Percentiles rank a stretch among this genome's conserved stretches.
phyloP scores from a whole-genome alignment of 2,113 vertebrate genomes.

The Podarcis cretensis region DNA sequence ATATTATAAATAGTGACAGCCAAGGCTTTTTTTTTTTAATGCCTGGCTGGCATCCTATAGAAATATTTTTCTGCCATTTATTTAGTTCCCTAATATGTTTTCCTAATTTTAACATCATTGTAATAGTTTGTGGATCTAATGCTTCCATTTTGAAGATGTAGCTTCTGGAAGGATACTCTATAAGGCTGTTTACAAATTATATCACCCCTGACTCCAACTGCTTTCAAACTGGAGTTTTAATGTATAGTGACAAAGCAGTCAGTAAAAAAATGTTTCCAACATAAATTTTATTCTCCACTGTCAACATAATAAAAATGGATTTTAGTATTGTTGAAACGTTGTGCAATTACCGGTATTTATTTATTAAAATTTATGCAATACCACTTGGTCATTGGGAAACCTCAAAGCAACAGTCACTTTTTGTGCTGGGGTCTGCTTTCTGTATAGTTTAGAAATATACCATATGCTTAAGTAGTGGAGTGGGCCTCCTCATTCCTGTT shows the following conservation, averaged over 20 bases:
- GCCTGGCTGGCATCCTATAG: constrained; percentile 39
- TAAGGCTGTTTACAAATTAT: constrained; percentile 65
- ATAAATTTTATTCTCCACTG: constrained; percentile 47
- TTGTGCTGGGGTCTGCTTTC: constrained; percentile 44
- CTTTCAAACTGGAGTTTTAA: constrained; percentile 40
- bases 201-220: constrained; percentile 55
- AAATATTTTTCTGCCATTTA: constrained; percentile 21
- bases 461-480: not conserved
- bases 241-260: constrained; percentile 64
- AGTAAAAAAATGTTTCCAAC: constrained; percentile 56
- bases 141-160: constrained; percentile 48
- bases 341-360: not conserved
- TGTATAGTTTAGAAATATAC: constrained; percentile 46
- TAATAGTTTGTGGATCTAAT: constrained; percentile 32
- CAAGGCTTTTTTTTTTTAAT: constrained; percentile 47
- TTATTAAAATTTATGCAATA: too few species aligned
- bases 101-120: constrained; percentile 48
- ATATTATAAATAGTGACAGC: constrained; percentile 70
- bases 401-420: constrained; percentile 9
- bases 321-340: constrained; percentile 65
- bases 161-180: constrained; percentile 51
- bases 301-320: constrained; percentile 17
- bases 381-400: too few species aligned
- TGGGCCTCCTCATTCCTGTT: not conserved
- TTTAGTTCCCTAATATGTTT: constrained; percentile 22